phyloP scores from a whole-genome alignment of 2,113 vertebrate species.

The Grallaria varia region DNA sequence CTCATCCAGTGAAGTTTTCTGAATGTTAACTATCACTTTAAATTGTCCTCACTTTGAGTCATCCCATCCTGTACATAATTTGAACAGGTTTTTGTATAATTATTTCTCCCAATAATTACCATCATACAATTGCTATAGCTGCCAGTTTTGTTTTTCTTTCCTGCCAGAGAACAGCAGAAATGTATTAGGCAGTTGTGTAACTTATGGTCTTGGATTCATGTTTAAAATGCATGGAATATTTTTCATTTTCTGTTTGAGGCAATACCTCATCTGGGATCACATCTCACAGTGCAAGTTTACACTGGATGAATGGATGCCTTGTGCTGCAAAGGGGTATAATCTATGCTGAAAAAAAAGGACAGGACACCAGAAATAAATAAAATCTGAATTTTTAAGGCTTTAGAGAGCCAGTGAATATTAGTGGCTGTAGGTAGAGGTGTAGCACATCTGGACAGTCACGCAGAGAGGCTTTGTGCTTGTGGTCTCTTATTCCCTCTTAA shows the following conservation, averaged over 20 bases:
- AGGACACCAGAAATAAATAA: neutral
- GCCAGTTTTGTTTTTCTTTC: slow-evolving; percentile 52
- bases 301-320: neutral
- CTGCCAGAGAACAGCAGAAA: slow-evolving; percentile 24
- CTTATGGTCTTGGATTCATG: slow-evolving; percentile 34
- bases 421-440: neutral
- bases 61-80: neutral
- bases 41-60: neutral
- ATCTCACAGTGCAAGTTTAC: slow-evolving; percentile 16
- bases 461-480: neutral
- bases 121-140: slow-evolving; percentile 38
- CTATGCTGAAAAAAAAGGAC: neutral
- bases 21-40: neutral
- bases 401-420: neutral
- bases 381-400: neutral
- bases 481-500: neutral
- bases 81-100: slow-evolving; percentile 38
- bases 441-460: neutral
- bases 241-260: slow-evolving; percentile 58
- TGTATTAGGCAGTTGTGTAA: slow-evolving; percentile 7
- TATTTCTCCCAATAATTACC: slow-evolving; percentile 55
- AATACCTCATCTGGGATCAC: slow-evolving; percentile 46
- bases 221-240: slow-evolving; percentile 70
- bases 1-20: neutral
- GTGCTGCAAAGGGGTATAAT: neutral